Evolutionary conservation across 2,888 invertebrate species (phyloP).

Genomic region (Heliconius ismenius): DNA sequence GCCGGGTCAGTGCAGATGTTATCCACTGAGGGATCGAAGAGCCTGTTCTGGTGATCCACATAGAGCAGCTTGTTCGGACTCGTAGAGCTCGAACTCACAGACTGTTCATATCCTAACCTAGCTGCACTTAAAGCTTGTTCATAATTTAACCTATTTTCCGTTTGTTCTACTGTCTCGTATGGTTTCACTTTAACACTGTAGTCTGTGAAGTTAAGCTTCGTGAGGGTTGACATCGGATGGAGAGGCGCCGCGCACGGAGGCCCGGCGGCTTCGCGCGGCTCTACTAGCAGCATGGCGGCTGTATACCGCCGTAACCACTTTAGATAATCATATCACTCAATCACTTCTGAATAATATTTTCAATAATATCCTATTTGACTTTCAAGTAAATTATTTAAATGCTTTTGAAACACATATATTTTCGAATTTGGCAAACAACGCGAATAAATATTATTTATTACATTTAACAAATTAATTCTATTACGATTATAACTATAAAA

Average conservation of each 20-base stretch:
- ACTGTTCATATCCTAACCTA: conserved; percentile 70
- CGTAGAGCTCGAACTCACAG: conserved; percentile 51
- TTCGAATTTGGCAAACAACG: neutral
- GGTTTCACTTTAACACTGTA: conserved; percentile 77
- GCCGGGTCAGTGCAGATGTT: conserved; percentile 66
- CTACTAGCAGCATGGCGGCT: conserved; percentile 88
- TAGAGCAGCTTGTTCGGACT: conserved; percentile 65
- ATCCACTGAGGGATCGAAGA: conserved; percentile 69
- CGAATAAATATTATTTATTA: neutral
- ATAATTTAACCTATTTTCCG: conserved; percentile 69
- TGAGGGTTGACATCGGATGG: conserved; percentile 74
- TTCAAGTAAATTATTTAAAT: neutral
- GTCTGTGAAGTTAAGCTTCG: conserved; percentile 76
- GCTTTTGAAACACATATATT: neutral
- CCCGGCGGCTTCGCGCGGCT: conserved; percentile 88
- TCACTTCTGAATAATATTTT: conserved; percentile 29
- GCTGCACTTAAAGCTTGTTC: conserved; percentile 70
- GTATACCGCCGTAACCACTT: conserved; percentile 64
- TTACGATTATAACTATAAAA: neutral
- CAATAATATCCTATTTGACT: neutral
- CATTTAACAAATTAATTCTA: neutral
- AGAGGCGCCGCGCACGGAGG: conserved; percentile 74
- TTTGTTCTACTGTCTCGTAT: conserved; percentile 61
- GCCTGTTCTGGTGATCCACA: conserved; percentile 69
- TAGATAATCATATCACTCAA: conserved; percentile 62